Base-by-base conservation (phyloP, 2,888 invertebrate genomes). In the Limnephilus auricula region DNA sequence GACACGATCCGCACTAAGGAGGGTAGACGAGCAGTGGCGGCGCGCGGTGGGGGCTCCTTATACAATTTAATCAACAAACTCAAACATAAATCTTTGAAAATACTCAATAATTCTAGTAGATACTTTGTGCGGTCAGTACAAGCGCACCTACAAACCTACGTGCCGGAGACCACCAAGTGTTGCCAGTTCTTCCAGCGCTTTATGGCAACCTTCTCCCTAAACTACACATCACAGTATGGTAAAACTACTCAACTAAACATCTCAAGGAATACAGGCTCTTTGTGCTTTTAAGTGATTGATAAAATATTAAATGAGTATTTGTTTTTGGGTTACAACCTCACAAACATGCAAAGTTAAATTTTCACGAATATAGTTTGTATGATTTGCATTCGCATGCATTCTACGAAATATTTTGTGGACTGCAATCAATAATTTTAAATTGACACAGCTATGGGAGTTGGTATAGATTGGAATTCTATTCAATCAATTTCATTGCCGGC, bases 61-160 rank as follows among this genome's bases (percentile, higher is more conserved):
- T 89, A 90, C 91, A 92, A 92, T 90, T 90, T 92, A 92, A 92
- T 91, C 91, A 91, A 90, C 82, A 91, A 91, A 82, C 91, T 90
- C 91, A 87, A 87, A 91, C 91, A 91, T 91, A 91, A 92, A 92
- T 92, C 91, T 88, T 88, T 45, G 90, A 78, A 89, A 89, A 88
- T 90, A 90, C 91, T 92, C 91, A 92, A 92, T 92, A 92, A 92
- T 92, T 92, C 91, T 90, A 78, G 65, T 91, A 65, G 50, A 25
- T 82, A 89, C 91, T 91, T 89, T 90, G 82, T 89, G 84, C 84
- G 90, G 84, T 79, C 86, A 80, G 79, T 79, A 45, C 86, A 45
- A 79, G 32, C 89, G 18, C 15, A 79, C 87, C 45, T 85, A 85
- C 85, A 40, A 87, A n/a, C 85, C 31, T 90, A 89, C 89, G 89